Evolutionary conservation across 2,888 invertebrate genomes (phyloP), one percentile per base, ranked within the genome.

Genomic region (Epirrhoe tristata): DNA sequence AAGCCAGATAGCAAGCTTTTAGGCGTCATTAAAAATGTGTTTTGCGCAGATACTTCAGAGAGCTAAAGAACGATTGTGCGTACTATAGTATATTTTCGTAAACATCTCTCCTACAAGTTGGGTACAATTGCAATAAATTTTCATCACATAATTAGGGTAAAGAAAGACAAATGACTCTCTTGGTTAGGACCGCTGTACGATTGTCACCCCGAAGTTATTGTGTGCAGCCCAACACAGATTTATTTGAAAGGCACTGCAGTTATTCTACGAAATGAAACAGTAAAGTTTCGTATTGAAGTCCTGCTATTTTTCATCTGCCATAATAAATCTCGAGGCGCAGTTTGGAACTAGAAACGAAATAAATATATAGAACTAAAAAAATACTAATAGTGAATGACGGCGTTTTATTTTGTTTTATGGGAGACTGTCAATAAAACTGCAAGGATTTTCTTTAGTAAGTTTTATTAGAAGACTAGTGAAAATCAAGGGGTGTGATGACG

Each of bases 121-220:
- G 79, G 83, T 81, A 74, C 78, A 74, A 76, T 79, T 77, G 77
- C 82, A 73, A 89, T 90, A 89, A 87, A 89, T 89, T 87, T 82
- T 86, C 86, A 88, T 87, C 86, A 86, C 80, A 84, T 88, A 89
- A 89, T 89, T 87, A 90, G 83, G 82, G 84, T 85, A 85, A 84
- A 83, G 86, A 86, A 86, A 89, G 88, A 89, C 82, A 88, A 87
- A 90, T 86, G 76, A 83, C 81, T 79, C 83, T 83, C 84, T 77
- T 78, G 81, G 83, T 77, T 76, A 75, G 73, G 67, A 69, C 71
- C 76, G 58, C 74, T 77, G 77, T 77, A 63, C 71, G 55, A 71
- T 69, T 71, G 70, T 74, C 75, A 70, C 74, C 66, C 70, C 48
- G 39, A 69, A 69, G 70, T 74, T 74, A 69, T 67, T 59, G 69